A percentile compares a stretch with the other conserved stretches of the same genome.
Conservation (phyloP, 2,797 vertebrate species). For the Cyprinodon diabolis region DNA sequence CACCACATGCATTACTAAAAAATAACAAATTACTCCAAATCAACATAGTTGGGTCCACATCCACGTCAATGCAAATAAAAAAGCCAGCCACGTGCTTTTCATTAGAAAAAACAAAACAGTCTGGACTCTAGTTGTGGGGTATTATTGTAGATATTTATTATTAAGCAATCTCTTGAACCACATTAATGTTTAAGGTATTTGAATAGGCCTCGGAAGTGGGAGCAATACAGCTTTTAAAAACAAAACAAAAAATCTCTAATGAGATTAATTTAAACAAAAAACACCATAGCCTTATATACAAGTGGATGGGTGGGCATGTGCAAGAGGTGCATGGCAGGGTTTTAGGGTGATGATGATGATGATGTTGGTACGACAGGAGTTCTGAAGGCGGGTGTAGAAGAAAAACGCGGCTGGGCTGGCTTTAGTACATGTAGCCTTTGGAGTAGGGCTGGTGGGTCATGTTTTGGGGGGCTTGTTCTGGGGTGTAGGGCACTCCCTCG, state of each 20-base stretch:
- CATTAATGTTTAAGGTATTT: constrained; percentile 79
- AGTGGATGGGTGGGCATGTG: constrained; percentile 82
- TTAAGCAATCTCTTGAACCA: constrained; percentile 84
- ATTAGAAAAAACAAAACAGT: constrained; percentile 19
- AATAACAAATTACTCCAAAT: background rate
- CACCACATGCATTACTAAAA: no score
- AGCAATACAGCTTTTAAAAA: constrained; percentile 82
- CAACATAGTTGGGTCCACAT: background rate
- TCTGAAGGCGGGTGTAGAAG: constrained; percentile 38
- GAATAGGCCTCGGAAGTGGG: constrained; percentile 78
- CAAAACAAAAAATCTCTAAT: constrained; percentile 79
- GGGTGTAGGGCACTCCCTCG: constrained; percentile 82
- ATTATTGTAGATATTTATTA: constrained; percentile 84
- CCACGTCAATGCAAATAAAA: background rate
- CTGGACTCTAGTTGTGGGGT: constrained; percentile 54
- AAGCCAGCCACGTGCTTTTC: background rate
- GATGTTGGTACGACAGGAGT: constrained; percentile 53
- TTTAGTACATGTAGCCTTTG: constrained; percentile 94
- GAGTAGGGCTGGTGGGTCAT: constrained; percentile 88
- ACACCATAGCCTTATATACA: constrained; percentile 87
- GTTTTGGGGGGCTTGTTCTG: constrained; percentile 81
- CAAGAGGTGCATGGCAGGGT: constrained; percentile 73
- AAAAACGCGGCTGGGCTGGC: constrained; percentile 20
- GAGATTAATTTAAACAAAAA: constrained; percentile 85
- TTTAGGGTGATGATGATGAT: constrained; percentile 73